phyloP scores from a whole-genome alignment of 2,797 vertebrate species.

The Geotrypetes seraphini region DNA sequence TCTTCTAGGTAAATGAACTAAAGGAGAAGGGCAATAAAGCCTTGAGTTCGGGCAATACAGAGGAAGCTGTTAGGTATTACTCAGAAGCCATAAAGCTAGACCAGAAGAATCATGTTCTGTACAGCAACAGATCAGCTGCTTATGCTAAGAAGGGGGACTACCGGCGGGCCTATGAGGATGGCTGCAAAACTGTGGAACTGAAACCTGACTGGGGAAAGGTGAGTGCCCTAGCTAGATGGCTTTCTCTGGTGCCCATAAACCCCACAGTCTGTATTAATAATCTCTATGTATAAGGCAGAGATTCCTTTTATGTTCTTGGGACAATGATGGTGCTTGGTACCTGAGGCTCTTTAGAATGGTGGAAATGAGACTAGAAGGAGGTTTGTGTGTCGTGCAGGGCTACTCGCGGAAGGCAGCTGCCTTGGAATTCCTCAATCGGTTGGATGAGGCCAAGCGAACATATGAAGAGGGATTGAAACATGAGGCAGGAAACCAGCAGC shows the following conservation, averaged over 20 bases:
- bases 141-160: slow-evolving; percentile 72
- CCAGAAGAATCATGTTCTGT: slow-evolving; percentile 82
- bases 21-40: slow-evolving; percentile 92
- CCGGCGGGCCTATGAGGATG: slow-evolving; percentile 75
- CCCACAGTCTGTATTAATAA: no score
- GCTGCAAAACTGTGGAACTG: slow-evolving; percentile 79
- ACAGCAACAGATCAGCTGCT: slow-evolving; percentile 73
- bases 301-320: no score
- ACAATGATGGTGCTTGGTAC: no score
- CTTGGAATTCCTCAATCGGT: slow-evolving; percentile 78
- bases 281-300: no score
- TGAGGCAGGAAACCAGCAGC: slow-evolving; percentile 68
- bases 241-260: no score
- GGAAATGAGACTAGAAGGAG: no score
- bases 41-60: slow-evolving; percentile 76
- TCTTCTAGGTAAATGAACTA: slow-evolving; percentile 69
- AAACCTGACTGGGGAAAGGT: slow-evolving; percentile 95
- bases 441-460: slow-evolving; percentile 80
- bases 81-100: slow-evolving; percentile 82
- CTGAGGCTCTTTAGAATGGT: no score
- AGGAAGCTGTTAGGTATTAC: slow-evolving; percentile 81
- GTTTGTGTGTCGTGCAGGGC: slow-evolving; percentile 68
- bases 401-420: slow-evolving; percentile 89
- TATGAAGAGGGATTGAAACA: slow-evolving; percentile 82
- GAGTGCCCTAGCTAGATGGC: not conserved